These are phyloP conservation scores for Tragelaphus strepsiceros DNA, from an alignment of 2,113 vertebrate genomes.

Conservation along the genomic window DNA sequence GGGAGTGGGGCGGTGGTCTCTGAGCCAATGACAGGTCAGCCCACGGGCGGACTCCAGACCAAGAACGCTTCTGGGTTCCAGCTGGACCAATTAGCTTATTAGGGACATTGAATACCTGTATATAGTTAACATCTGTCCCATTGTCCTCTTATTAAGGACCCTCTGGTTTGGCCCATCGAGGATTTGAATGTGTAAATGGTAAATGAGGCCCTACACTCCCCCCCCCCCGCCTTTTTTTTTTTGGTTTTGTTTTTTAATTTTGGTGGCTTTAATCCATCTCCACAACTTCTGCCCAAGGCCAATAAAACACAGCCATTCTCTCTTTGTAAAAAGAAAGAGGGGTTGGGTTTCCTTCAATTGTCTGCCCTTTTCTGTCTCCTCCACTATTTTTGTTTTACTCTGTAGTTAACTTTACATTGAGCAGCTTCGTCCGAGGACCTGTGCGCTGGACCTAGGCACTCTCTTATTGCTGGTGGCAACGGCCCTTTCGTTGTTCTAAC, in stretches of 20 bases:
- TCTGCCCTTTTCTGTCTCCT: slow-evolving; percentile 65
- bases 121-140: slow-evolving; percentile 3
- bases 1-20: not conserved
- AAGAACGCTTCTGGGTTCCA: not conserved
- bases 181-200: slow-evolving; percentile 16
- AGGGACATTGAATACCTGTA: slow-evolving; percentile 24
- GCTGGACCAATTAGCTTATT: slow-evolving; percentile 50
- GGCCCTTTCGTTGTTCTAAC: slow-evolving; percentile 19
- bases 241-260: not conserved
- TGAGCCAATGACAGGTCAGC: slow-evolving; percentile 33
- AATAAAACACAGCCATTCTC: slow-evolving; percentile 53
- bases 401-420: slow-evolving; percentile 62
- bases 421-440: slow-evolving; percentile 34
- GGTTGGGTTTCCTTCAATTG: slow-evolving; percentile 74
- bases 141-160: slow-evolving; percentile 28
- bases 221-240: too few relatives aligned
- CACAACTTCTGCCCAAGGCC: slow-evolving; percentile 38
- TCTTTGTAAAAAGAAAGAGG: slow-evolving; percentile 60
- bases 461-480: not conserved
- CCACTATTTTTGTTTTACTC: slow-evolving; percentile 70
- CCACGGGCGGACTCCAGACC: not conserved
- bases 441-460: slow-evolving; percentile 5
- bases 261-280: slow-evolving; percentile 41
- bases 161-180: slow-evolving; percentile 22
- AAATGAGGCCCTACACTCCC: not conserved